Conservation (phyloP, 1,140 invertebrate genomes). For the Aphelenchoides besseyi region DNA sequence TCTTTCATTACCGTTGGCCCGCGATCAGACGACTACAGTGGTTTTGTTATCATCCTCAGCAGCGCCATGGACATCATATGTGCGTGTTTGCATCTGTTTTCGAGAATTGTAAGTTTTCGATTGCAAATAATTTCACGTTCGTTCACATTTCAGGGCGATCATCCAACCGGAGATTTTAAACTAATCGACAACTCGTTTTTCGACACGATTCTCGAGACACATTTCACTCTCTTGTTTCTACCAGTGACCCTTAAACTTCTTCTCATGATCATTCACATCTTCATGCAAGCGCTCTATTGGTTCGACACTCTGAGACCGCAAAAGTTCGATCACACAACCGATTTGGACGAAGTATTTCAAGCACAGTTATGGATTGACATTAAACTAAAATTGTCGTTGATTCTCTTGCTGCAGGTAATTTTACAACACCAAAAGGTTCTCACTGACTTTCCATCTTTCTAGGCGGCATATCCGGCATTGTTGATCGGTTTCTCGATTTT, state of each 20-base stretch:
- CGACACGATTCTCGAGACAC: neutral
- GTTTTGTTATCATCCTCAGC: neutral
- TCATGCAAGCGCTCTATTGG: neutral
- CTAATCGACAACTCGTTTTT: neutral
- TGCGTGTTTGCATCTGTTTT: neutral
- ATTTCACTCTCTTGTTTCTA: neutral
- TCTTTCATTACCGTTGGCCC: neutral
- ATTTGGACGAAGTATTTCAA: neutral
- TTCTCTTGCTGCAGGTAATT: neutral
- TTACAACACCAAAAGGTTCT: no score
- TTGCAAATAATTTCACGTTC: no score
- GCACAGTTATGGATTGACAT: neutral
- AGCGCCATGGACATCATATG: neutral
- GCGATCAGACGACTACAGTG: neutral
- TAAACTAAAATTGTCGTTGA: neutral
- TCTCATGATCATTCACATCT: neutral
- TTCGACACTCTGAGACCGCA: neutral
- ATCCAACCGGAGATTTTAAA: neutral
- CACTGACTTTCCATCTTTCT: no score
- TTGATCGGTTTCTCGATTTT: neutral
- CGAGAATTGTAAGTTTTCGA: no score
- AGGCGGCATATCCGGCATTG: neutral
- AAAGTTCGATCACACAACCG: neutral
- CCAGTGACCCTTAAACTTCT: neutral
- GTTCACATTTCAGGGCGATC: no score